Conservation (phyloP, 1,140 invertebrate genomes). For the Pectinophora gossypiella region DNA sequence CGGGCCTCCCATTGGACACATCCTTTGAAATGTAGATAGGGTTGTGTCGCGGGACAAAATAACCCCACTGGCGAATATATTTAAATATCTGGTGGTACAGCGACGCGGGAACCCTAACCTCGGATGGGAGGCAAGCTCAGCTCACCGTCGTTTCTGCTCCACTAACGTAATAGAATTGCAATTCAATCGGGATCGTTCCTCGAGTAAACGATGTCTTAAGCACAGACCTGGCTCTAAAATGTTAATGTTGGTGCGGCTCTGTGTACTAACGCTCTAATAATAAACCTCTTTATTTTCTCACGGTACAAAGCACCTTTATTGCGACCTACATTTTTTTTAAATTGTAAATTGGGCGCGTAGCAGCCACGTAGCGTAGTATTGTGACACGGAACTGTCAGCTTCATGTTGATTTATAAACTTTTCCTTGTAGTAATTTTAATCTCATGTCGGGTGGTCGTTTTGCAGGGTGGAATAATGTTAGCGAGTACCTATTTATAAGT, state of each 20-base stretch:
- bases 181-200: neutral
- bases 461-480: no score
- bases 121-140: neutral
- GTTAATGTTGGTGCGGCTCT: neutral
- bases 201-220: slow-evolving; percentile 1
- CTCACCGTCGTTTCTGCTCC: neutral
- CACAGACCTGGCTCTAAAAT: neutral
- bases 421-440: no score
- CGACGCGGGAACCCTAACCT: neutral
- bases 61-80: slow-evolving; percentile 9
- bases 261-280: neutral
- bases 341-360: no score
- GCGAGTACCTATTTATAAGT: no score
- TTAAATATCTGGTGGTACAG: neutral
- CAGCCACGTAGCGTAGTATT: no score
- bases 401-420: no score
- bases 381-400: no score
- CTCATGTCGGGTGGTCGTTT: no score
- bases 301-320: no score
- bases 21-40: slow-evolving; percentile 45
- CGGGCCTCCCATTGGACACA: slow-evolving; percentile 18
- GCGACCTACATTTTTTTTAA: no score
- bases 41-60: slow-evolving; percentile 25
- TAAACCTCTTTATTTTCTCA: no score
- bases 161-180: neutral